Evolutionary conservation across 2,113 vertebrate genomes (phyloP).

Genomic region (Thomomys bottae): DNA sequence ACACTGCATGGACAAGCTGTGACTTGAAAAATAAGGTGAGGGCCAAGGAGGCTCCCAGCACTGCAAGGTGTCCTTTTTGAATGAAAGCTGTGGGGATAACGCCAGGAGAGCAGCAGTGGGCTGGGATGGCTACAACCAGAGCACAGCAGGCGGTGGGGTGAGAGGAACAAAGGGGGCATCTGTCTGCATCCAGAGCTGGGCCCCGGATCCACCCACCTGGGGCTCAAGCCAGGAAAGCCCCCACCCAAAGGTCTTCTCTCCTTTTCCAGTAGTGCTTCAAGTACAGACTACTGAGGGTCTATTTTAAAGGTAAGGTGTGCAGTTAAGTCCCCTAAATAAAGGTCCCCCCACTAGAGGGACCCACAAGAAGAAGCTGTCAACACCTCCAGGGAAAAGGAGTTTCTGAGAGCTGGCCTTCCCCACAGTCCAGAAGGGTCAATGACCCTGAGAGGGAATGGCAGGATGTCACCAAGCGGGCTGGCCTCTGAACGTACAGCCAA

Average conservation of each 20-base stretch:
- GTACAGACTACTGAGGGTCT: background rate
- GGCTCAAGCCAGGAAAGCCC: conserved; percentile 61
- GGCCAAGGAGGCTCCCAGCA: background rate
- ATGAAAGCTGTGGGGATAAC: background rate
- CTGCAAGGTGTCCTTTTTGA: conserved; percentile 68
- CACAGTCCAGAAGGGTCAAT: background rate
- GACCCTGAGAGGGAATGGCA: background rate
- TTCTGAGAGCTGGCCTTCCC: conserved; percentile 12
- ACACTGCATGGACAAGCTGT: background rate
- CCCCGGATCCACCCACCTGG: conserved; percentile 9
- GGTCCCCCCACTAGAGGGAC: background rate
- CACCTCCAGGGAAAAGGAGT: conserved; percentile 6
- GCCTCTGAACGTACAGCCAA: background rate
- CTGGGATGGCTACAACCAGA: background rate
- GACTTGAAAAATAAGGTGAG: conserved; percentile 37
- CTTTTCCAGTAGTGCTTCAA: conserved; percentile 42
- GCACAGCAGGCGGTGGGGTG: conserved; percentile 18
- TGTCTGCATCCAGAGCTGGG: conserved; percentile 57
- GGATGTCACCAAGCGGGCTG: background rate
- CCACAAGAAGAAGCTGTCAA: conserved; percentile 38
- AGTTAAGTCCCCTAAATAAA: background rate
- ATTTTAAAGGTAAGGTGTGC: background rate
- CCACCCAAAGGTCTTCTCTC: conserved; percentile 64
- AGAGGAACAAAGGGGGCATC: conserved; percentile 70
- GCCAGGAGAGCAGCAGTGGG: conserved; percentile 25